Evolutionary conservation across 1,140 invertebrate species (phyloP), one percentile per base, ranked within the genome.

Genomic region (Musca domestica): DNA sequence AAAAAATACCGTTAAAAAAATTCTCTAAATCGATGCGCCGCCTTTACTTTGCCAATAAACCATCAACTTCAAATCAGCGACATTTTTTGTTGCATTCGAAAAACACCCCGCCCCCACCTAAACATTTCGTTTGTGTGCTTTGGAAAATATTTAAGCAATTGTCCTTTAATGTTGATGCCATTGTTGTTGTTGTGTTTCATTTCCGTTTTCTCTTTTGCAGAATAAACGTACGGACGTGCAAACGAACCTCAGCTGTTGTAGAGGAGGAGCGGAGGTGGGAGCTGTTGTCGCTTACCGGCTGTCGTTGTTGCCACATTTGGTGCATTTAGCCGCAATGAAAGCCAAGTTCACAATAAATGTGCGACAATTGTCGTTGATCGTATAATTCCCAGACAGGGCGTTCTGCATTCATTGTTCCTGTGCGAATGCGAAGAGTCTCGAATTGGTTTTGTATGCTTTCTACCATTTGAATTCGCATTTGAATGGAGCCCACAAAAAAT

Each of bases 381-480:
- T 69, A 71, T 70, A 74, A 74, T 74, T 73, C 71, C 72, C 72
- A 73, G 69, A 73, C 71, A 58, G 72, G 72, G 72, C 65, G 47
- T 61, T 61, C 20, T 56, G 12, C 52, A 27, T 22, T n/a, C 23
- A 17, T 51, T 15, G 10, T 46, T 15, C 5, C 17, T 15, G 12
- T 30, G 3, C 27, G 27, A 30, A 30, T 41, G 34, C 12, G 34
- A 5, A 41, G 5, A 41, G 34, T 41, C 10, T 30, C 3, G 27
- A 30, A 30, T 41, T 12, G 5, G 34, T 41, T 41, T n/a, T 41
- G 34, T 12, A 7, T 41, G 10, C 4, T 10, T 41, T 12, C 34
- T 41, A 41, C 34, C 34, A 41, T 30, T 30, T 30, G 27, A 9
- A 30, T 9, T 4, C n/a, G 34, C 6, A 41, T 41, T 7, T 12